Conservation (phyloP, 2,797 vertebrate species). For the Pampus argenteus region DNA sequence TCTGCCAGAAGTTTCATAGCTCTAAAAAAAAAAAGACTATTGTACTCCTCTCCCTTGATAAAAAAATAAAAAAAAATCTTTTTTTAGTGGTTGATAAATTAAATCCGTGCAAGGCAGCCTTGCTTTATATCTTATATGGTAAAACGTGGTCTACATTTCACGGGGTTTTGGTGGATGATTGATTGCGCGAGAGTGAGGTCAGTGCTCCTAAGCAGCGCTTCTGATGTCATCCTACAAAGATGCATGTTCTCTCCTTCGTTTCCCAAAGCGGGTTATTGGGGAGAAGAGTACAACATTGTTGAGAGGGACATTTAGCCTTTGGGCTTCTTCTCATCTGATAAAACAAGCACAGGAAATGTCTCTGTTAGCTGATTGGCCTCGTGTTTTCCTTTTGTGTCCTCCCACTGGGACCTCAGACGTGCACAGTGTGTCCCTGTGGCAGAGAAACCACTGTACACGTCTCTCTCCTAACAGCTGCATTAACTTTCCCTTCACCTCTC, state of each 20-base stretch:
- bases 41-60: conserved; percentile 40
- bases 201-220: conserved; percentile 65
- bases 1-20: conserved; percentile 62
- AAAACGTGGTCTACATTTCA: conserved; percentile 63
- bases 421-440: conserved; percentile 66
- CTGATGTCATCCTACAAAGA: conserved; percentile 80
- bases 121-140: conserved; percentile 72
- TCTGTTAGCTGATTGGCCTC: conserved; percentile 80
- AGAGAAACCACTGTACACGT: conserved; percentile 53
- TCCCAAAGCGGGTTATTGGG: conserved; percentile 55
- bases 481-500: conserved; percentile 39
- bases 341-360: conserved; percentile 87
- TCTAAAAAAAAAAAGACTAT: conserved; percentile 47
- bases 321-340: conserved; percentile 84
- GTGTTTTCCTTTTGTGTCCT: conserved; percentile 73
- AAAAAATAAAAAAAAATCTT: conserved; percentile 47
- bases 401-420: conserved; percentile 75
- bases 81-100: conserved; percentile 67
- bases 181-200: conserved; percentile 78
- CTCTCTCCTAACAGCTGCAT: conserved; percentile 43
- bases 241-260: conserved; percentile 69
- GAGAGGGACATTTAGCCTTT: conserved; percentile 69
- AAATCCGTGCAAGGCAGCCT: conserved; percentile 51
- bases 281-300: conserved; percentile 60
- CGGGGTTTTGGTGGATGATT: conserved; percentile 66